phyloP scores from a whole-genome alignment of 2,888 invertebrate species.

The Margaritifera margaritifera region DNA sequence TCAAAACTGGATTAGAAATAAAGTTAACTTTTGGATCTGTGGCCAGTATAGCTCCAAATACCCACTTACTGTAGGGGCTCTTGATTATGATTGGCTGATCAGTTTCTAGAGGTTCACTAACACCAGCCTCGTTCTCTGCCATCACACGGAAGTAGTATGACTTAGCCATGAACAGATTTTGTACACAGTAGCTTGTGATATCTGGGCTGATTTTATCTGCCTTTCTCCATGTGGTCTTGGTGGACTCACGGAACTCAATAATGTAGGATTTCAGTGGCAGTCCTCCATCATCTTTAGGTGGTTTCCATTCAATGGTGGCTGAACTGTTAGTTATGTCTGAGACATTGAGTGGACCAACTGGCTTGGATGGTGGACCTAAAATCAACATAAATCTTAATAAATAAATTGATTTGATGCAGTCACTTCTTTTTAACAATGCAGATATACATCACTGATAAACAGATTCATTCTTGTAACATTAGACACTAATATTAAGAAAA shows the following conservation, averaged over 20 bases:
- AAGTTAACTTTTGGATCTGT: too few species aligned
- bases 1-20: too few species aligned
- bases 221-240: slow-evolving; percentile 35
- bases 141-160: slow-evolving; percentile 91
- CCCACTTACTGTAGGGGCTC: slow-evolving; percentile 81
- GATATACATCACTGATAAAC: too few species aligned
- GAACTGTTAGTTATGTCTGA: slow-evolving; percentile 45
- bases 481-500: too few species aligned
- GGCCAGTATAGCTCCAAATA: neutral
- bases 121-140: slow-evolving; percentile 75
- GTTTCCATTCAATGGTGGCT: slow-evolving; percentile 62
- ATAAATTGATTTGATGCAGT: too few species aligned
- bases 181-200: slow-evolving; percentile 76
- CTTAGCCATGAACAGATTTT: slow-evolving; percentile 84
- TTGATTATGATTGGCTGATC: slow-evolving; percentile 81
- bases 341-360: slow-evolving; percentile 42
- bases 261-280: slow-evolving; percentile 59
- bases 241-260: slow-evolving; percentile 78
- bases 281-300: slow-evolving; percentile 65
- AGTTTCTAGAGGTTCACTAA: slow-evolving; percentile 76
- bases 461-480: too few species aligned
- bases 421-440: too few species aligned
- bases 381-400: neutral
- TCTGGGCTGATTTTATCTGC: slow-evolving; percentile 46
- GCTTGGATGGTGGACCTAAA: slow-evolving; percentile 46